These are phyloP conservation scores for Probosciger aterrimus DNA, from an alignment of 2,113 vertebrate species.

Conservation along the genomic window DNA sequence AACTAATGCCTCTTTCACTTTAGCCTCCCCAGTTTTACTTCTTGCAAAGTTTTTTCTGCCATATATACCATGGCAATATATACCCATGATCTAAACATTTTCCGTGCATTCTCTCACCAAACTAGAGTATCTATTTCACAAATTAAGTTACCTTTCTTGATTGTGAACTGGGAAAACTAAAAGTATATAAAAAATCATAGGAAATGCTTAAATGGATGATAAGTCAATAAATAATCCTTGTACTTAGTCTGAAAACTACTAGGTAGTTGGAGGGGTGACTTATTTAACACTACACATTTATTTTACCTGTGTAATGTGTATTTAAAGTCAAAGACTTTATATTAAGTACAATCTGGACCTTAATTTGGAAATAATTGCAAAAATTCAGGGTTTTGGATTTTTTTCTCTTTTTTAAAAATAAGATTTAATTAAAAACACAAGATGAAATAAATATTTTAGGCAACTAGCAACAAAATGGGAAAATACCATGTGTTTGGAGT, in stretches of 20 bases:
- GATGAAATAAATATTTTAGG: conserved; percentile 79
- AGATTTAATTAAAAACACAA: conserved; percentile 73
- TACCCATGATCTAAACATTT: neutral
- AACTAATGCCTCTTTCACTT: neutral
- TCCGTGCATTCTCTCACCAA: neutral
- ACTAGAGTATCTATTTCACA: neutral
- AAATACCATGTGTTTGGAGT: conserved; percentile 81
- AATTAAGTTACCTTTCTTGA: conserved; percentile 12
- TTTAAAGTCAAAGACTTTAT: neutral
- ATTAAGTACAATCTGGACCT: neutral
- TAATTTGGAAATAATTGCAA: conserved; percentile 34
- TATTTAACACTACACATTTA: conserved; percentile 2
- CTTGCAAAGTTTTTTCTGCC: neutral
- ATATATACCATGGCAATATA: neutral
- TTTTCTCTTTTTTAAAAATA: neutral
- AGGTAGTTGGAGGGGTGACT: neutral
- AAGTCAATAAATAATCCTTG: conserved; percentile 15
- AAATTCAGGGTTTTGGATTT: neutral
- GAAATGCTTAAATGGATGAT: conserved; percentile 23
- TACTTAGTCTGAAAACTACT: neutral
- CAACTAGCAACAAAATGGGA: conserved; percentile 72
- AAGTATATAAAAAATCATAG: neutral
- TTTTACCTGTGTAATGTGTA: neutral
- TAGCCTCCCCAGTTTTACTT: neutral
- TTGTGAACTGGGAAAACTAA: neutral